Evolutionary conservation across 2,888 invertebrate genomes (phyloP), one percentile per base, ranked within the genome.

Genomic region (Stenoptilia bipunctidactyla): DNA sequence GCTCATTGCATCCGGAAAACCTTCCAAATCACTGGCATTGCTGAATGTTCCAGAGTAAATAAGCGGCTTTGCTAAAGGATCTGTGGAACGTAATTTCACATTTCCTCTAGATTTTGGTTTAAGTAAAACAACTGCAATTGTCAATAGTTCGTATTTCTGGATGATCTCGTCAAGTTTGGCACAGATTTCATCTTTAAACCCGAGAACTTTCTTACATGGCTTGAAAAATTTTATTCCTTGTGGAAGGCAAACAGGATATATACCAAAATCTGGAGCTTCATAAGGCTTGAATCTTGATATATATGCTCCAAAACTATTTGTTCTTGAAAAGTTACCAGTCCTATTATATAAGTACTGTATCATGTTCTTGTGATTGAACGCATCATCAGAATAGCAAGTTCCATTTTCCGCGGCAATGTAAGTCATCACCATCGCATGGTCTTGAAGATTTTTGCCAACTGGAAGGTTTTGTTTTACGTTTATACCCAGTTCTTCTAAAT

Each of bases 371-470:
- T 65, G 50, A 0, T 40, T 6, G 1, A 41, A 41, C 1, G 53
- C 46, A 14, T 54, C 46, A 6, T 52, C 50, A 1, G 37, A 39
- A 3, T 45, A 27, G 38, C 77, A 79, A 3, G 70, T 72, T 0
- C 76, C 75, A 9, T 55, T 65, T 0, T 67, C 57, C 1, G 62
- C 64, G 8, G 61, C 58, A 9, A 76, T 45, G 45, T 58, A 69
- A 34, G 58, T 65, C 0, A 74, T 37, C 3, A 64, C 64, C 73
- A 75, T 74, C 1, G 62, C 47, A 39, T 79, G 79, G 33, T 79
- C 79, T 37, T 75, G 70, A 1, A 77, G 55, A 41, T 77, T 76
- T 9, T 66, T 55, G 1, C 79, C 79, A 0, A 79, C 74, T 0
- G 79, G 73, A 33, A 75, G 47, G 38, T 77, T 66, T 41, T 56